phyloP scores from a whole-genome alignment of 2,113 vertebrate genomes.

The Pycnonotus jocosus region DNA sequence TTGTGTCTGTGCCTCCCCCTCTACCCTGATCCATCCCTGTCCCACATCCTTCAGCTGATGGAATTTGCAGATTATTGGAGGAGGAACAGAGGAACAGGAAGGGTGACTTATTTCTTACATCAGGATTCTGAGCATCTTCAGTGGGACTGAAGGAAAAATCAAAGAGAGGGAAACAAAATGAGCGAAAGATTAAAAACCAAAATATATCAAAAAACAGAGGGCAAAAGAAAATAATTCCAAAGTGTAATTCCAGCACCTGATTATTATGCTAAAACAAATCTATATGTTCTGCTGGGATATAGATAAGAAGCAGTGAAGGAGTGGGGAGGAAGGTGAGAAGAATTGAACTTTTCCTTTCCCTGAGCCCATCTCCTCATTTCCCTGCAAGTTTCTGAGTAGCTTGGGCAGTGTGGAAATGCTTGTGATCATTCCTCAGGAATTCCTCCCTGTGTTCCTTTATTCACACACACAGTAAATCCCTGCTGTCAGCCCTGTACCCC shows the following conservation, averaged over 20 bases:
- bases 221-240: neutral
- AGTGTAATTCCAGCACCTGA: neutral
- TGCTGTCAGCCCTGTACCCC: neutral
- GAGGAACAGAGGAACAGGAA: neutral
- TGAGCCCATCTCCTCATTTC: neutral
- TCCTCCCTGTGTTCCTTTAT: neutral
- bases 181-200: neutral
- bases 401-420: neutral
- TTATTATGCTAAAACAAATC: neutral
- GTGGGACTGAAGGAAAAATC: neutral
- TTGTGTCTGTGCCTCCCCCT: neutral
- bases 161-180: neutral
- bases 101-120: neutral
- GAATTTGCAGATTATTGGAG: constrained; percentile 17
- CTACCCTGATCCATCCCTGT: neutral
- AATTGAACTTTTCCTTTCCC: neutral
- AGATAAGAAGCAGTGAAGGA: neutral
- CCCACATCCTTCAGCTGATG: neutral
- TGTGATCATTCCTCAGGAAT: constrained; percentile 30
- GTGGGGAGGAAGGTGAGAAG: neutral
- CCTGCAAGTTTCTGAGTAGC: neutral
- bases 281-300: neutral
- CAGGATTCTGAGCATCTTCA: neutral
- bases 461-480: neutral
- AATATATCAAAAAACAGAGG: neutral